Conservation (phyloP, 1,140 invertebrate species). For the Sipha flava region DNA sequence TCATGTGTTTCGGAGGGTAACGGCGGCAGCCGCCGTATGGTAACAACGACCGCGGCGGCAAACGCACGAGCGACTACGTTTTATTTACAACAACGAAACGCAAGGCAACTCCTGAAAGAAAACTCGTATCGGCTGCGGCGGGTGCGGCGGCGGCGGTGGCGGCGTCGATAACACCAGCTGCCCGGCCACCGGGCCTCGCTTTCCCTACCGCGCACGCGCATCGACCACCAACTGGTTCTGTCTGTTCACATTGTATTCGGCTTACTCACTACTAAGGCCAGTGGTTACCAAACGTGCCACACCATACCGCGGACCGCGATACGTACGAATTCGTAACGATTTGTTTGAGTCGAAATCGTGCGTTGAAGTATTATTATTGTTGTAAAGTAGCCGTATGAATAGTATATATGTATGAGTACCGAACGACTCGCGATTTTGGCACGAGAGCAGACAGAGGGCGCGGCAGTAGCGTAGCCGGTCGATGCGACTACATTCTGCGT, state of each 20-base stretch:
- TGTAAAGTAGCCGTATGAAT: background rate
- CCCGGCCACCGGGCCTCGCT: background rate
- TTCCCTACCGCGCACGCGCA: constrained; percentile 22
- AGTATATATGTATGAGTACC: background rate
- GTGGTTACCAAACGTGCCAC: background rate
- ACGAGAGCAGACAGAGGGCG: background rate
- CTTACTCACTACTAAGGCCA: constrained; percentile 15
- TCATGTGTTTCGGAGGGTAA: too few relatives aligned
- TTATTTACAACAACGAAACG: background rate
- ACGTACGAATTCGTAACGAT: too few relatives aligned
- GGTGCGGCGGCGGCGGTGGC: background rate
- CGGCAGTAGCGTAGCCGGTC: background rate
- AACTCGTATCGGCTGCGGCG: background rate
- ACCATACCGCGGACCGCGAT: background rate
- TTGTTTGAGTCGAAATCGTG: too few relatives aligned
- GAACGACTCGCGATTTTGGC: background rate
- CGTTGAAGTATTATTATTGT: background rate
- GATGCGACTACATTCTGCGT: background rate
- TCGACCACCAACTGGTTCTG: background rate
- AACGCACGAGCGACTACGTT: background rate
- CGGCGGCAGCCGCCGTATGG: too few relatives aligned
- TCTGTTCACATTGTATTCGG: constrained; percentile 25
- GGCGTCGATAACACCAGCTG: background rate
- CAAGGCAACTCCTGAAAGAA: background rate
- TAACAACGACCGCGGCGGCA: too few relatives aligned